Base-by-base conservation (phyloP, 2,113 vertebrate genomes). In the Sarotherodon lohbergeri region DNA sequence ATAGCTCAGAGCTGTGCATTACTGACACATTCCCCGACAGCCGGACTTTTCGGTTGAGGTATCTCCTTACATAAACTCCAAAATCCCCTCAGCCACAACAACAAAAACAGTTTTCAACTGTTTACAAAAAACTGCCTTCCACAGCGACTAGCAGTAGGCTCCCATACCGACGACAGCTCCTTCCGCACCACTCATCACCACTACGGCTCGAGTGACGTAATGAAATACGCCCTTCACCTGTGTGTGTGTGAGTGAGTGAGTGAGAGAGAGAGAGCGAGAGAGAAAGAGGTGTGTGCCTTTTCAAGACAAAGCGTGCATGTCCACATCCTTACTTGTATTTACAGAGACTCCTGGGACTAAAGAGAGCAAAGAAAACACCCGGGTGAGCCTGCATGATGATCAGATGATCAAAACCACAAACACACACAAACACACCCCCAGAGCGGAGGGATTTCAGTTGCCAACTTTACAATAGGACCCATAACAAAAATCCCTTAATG, bases 161-260 rank as follows among this genome's bases (percentile, higher is more conserved):
- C 56, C 17, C 63, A 82, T 81, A 78, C 82, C 76, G 83, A 82
- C 88, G 46, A 63, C 83, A 81, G 84, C 88, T 93, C 81, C 92
- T 92, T 95, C 91, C 90, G 88, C 90, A 93, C 83, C 82, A 36
- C 86, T 90, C 90, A 89, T 90, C 88, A 63, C 85, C 59, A 24
- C 86, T 14, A 87, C 90, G 76, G 90, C 92, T 63, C 32, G 10
- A 7, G 88, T 94, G 92, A 91, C 84, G 91, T 84, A 88, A 92
- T 83, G 34, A 91, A 91, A 94, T 87, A 91, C 94, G 59, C 94
- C 95, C 94, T 92, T 94, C 76, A 93, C 92, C 79, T 50, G 86
- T 4, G 32, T 80, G 71, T 57, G 84, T 29, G 87, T 34, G 84
- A 10, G 81, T 27, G 82, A 10, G 87, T 12, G 73, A 19, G 61